Conservation (phyloP, 2,797 vertebrate genomes). For the Agapornis canus region DNA sequence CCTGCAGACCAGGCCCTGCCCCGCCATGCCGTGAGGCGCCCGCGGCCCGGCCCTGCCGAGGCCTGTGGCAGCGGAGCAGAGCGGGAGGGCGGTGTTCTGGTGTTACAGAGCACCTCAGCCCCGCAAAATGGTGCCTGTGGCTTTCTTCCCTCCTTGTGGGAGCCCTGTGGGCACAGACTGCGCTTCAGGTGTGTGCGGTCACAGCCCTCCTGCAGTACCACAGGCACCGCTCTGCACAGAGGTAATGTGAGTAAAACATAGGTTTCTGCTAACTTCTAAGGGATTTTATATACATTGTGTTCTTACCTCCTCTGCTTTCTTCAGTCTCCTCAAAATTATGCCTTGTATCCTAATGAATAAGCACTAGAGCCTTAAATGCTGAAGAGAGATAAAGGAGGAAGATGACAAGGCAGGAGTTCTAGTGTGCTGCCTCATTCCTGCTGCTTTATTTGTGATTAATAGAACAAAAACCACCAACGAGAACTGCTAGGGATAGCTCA, state of each 20-base stretch:
- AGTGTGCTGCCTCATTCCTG: background rate
- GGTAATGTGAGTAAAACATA: background rate
- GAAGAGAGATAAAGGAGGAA: background rate
- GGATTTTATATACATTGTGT: background rate
- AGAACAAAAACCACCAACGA: background rate
- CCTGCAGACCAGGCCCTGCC: background rate
- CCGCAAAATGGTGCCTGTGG: background rate
- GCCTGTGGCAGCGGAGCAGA: background rate
- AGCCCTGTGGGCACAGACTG: background rate
- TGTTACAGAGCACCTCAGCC: background rate
- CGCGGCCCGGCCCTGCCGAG: rapidly evolving
- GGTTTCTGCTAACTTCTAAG: background rate
- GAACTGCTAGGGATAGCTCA: background rate
- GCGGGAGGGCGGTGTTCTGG: background rate
- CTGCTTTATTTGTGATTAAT: conserved; percentile 17
- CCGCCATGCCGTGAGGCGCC: rapidly evolving
- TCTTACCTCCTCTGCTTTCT: background rate
- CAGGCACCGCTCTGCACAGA: background rate
- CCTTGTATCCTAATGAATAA: background rate
- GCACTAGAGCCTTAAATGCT: background rate
- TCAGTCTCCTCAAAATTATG: background rate
- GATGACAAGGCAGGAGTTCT: background rate
- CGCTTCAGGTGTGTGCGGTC: background rate
- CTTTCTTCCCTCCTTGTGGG: background rate
- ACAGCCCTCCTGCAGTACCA: background rate